phyloP scores from a whole-genome alignment of 2,113 vertebrate species.

The Merops nubicus region DNA sequence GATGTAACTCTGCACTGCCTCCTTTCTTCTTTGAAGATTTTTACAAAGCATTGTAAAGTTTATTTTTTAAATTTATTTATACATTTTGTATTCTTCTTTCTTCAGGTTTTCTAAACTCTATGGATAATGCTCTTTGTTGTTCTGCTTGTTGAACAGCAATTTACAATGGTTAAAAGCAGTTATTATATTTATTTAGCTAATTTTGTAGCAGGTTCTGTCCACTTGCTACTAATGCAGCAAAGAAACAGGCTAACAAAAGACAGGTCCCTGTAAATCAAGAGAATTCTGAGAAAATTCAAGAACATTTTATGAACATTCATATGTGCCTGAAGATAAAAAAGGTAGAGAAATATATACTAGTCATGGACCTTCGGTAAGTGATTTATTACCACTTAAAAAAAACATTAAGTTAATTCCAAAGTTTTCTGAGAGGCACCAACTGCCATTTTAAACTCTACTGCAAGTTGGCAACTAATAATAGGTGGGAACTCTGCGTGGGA shows the following conservation, averaged over 20 bases:
- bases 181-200: background rate
- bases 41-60: background rate
- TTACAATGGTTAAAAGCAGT: background rate
- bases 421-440: background rate
- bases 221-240: background rate
- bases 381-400: background rate
- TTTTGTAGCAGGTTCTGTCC: background rate
- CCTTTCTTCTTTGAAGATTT: background rate
- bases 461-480: background rate
- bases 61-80: background rate
- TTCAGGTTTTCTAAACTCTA: background rate
- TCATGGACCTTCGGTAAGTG: background rate
- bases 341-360: background rate
- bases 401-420: background rate
- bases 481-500: background rate
- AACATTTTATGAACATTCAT: background rate
- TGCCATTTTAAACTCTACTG: background rate
- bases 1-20: accelerated
- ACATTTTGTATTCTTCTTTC: background rate
- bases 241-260: background rate
- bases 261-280: background rate
- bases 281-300: background rate
- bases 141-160: background rate
- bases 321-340: background rate
- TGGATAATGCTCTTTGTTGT: accelerated